These are phyloP conservation scores for Aphis craccivora DNA, from an alignment of 1,140 invertebrate species.

Conservation along the genomic window DNA sequence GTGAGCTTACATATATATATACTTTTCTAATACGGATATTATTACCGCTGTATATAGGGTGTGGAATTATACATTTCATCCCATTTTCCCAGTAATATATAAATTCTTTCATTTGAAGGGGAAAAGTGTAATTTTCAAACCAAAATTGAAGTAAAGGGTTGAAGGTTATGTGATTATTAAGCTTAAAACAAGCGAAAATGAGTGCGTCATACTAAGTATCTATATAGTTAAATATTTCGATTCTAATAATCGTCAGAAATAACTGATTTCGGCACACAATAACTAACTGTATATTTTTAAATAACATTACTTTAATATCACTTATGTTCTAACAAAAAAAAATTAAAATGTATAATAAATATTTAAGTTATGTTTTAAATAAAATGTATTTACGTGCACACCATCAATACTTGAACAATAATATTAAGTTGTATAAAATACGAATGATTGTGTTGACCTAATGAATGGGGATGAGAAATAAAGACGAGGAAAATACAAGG, in stretches of 20 bases:
- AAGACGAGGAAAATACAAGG: constrained; percentile 35
- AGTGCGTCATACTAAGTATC: constrained; percentile 34
- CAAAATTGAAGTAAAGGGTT: constrained; percentile 55
- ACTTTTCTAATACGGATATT: constrained; percentile 32
- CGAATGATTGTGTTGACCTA: neutral
- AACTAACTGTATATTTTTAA: neutral
- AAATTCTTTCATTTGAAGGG: constrained; percentile 1
- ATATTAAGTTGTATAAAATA: neutral
- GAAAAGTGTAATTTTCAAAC: constrained; percentile 37
- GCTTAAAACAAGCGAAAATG: constrained; percentile 7
- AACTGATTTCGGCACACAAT: neutral
- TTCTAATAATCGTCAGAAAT: neutral
- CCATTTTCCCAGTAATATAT: constrained; percentile 35
- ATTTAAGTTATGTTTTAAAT: neutral
- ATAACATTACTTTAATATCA: neutral
- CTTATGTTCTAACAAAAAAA: neutral
- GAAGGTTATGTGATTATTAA: constrained; percentile 14
- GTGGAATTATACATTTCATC: constrained; percentile 31
- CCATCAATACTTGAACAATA: neutral
- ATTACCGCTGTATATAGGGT: neutral
- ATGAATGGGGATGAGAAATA: neutral
- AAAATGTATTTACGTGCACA: neutral
- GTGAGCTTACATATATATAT: constrained; percentile 71
- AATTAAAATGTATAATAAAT: neutral
- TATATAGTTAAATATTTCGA: constrained; percentile 12